Conservation (phyloP, 2,888 invertebrate species). For the Caenorhabditis sulstoni region DNA sequence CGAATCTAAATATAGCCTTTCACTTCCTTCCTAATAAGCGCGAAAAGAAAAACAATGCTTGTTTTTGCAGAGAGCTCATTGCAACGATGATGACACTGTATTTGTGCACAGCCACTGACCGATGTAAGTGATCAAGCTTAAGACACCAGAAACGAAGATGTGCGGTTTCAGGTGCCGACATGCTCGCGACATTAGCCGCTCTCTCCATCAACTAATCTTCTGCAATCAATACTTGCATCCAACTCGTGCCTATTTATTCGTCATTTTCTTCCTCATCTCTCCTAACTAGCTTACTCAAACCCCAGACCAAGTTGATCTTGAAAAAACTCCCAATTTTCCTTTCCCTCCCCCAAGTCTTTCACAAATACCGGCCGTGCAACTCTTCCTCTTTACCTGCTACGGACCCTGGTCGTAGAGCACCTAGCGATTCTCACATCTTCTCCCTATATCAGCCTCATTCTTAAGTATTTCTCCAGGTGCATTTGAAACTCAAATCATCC, state of each 20-base stretch:
- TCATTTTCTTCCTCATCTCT: not conserved
- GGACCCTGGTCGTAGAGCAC: conserved; percentile 46
- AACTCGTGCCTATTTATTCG: conserved; percentile 19
- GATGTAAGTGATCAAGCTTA: conserved; percentile 25
- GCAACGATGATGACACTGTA: conserved; percentile 47
- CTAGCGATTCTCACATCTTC: conserved; percentile 35
- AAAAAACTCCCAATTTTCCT: not conserved
- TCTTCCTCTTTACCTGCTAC: not conserved
- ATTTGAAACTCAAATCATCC: not conserved
- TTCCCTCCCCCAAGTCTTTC: conserved; percentile 47
- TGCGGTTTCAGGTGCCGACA: conserved; percentile 31
- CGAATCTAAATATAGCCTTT: not conserved
- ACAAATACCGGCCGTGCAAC: conserved; percentile 29
- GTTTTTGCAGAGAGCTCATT: conserved; percentile 37
- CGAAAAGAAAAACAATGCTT: not conserved
- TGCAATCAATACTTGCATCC: not conserved
- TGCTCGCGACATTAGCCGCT: conserved; percentile 32
- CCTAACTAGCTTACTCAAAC: not conserved
- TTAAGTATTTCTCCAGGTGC: too few relatives aligned
- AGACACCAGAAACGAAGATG: not conserved
- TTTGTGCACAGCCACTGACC: conserved; percentile 28
- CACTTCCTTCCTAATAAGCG: not conserved
- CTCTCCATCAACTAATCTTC: conserved; percentile 30
- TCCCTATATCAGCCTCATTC: too few relatives aligned
- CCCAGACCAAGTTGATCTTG: conserved; percentile 38